phyloP scores from a whole-genome alignment of 2,113 vertebrate genomes.

The Nycticebus coucang region DNA sequence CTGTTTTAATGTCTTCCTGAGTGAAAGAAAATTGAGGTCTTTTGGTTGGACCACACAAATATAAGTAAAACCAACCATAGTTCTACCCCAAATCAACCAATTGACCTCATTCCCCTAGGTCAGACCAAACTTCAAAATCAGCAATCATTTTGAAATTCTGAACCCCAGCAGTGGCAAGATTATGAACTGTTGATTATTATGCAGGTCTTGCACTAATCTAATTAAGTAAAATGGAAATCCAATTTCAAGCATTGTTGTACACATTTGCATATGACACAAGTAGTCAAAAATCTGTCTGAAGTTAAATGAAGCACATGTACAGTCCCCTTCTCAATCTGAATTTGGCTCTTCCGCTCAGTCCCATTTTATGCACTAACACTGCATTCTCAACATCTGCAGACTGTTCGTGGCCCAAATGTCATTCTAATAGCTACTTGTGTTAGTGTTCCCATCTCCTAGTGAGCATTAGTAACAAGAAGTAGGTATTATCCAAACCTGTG shows the following conservation, averaged over 20 bases:
- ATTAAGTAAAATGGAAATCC: constrained; percentile 83
- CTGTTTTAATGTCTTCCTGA: constrained; percentile 42
- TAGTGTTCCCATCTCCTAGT: background rate
- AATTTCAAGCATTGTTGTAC: constrained; percentile 85
- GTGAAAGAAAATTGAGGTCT: constrained; percentile 45
- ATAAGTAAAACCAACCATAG: background rate
- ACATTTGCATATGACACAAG: constrained; percentile 80
- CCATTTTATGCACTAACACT: constrained; percentile 49
- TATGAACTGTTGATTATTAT: constrained; percentile 74
- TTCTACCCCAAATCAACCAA: background rate
- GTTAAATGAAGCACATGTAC: constrained; percentile 74
- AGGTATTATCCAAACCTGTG: background rate
- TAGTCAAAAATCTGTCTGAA: constrained; percentile 77
- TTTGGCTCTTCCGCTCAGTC: constrained; percentile 54
- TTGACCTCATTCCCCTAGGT: background rate
- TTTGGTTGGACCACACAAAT: constrained; percentile 12
- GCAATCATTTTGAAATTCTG: constrained; percentile 48
- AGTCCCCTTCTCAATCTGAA: constrained; percentile 55
- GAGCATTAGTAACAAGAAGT: constrained; percentile 40
- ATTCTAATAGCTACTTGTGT: background rate
- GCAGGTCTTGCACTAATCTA: constrained; percentile 78
- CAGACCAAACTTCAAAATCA: constrained; percentile 45
- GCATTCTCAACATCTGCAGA: constrained; percentile 43
- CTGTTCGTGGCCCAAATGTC: background rate
- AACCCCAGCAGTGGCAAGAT: constrained; percentile 23